A percentile compares a stretch with the other conserved stretches of the same genome.
These are phyloP conservation scores for Eretmocerus hayati DNA, from an alignment of 2,888 invertebrate species.

Conservation along the genomic window DNA sequence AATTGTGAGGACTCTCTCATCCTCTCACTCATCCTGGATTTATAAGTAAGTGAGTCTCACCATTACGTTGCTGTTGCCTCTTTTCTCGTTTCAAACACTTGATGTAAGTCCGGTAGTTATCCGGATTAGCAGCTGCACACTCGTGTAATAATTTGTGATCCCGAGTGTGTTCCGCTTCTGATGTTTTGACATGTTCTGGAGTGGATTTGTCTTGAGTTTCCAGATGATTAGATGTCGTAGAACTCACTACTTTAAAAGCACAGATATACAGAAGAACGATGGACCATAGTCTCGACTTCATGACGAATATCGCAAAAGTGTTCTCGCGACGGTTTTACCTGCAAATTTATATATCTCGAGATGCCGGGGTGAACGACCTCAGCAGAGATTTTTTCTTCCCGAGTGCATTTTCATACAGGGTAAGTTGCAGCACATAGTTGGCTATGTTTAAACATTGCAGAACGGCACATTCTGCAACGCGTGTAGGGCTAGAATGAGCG, in stretches of 20 bases:
- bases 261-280: neutral
- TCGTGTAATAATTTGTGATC: conserved; percentile 13
- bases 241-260: no score
- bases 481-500: neutral
- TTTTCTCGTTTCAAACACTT: conserved; percentile 39
- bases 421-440: no score
- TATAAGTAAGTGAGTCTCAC: neutral
- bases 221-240: no score
- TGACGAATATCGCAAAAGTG: neutral
- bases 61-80: conserved; percentile 29
- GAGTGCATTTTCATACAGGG: no score
- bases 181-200: conserved; percentile 1
- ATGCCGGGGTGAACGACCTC: conserved; percentile 16
- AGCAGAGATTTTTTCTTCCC: conserved; percentile 5
- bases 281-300: neutral
- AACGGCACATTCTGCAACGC: no score
- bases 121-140: conserved; percentile 29
- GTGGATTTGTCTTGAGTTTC: no score
- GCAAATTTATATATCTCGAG: conserved; percentile 10
- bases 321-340: neutral
- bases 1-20: no score
- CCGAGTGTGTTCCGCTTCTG: neutral
- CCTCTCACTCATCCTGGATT: no score
- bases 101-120: conserved; percentile 40
- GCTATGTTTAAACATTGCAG: neutral